Evolutionary conservation across 2,797 vertebrate genomes (phyloP).

Genomic region (Parauchenoglanis ngamensis): DNA sequence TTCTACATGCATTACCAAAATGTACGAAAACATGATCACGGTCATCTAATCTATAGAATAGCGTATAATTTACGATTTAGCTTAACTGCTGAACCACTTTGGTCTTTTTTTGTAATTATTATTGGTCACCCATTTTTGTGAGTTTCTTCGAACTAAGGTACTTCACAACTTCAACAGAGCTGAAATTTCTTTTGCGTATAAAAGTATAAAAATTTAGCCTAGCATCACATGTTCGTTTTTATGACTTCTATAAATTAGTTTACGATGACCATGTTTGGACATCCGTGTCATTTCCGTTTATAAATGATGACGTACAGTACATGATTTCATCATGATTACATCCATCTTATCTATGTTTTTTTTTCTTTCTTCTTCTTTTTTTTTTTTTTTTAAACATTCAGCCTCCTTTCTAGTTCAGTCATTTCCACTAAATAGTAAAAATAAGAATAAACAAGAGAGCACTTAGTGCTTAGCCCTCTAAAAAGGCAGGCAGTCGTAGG

Average conservation of each 20-base stretch:
- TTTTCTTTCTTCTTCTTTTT: neutral
- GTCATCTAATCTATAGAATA: constrained; percentile 38
- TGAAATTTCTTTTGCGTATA: neutral
- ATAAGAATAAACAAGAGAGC: constrained; percentile 11
- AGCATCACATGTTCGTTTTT: neutral
- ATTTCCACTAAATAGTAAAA: constrained; percentile 29
- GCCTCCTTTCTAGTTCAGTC: constrained; percentile 33
- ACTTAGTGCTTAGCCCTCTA: neutral
- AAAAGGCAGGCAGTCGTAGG: constrained; percentile 33
- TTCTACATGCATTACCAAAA: constrained; percentile 23
- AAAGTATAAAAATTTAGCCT: constrained; percentile 22
- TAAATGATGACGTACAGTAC: constrained; percentile 17
- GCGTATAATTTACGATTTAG: constrained; percentile 5
- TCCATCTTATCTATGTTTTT: neutral
- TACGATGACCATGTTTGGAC: constrained; percentile 16
- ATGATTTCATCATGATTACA: constrained; percentile 18
- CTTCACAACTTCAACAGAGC: neutral
- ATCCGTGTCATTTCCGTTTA: neutral
- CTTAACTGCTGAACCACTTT: constrained; percentile 45
- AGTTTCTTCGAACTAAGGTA: neutral
- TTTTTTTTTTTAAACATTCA: neutral
- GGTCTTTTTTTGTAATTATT: constrained; percentile 32
- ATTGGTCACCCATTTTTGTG: neutral
- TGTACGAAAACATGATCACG: constrained; percentile 14
- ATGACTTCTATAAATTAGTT: constrained; percentile 21